Conservation (phyloP, 92 coral and sea anemone species). For the Paragorgia papillata region DNA sequence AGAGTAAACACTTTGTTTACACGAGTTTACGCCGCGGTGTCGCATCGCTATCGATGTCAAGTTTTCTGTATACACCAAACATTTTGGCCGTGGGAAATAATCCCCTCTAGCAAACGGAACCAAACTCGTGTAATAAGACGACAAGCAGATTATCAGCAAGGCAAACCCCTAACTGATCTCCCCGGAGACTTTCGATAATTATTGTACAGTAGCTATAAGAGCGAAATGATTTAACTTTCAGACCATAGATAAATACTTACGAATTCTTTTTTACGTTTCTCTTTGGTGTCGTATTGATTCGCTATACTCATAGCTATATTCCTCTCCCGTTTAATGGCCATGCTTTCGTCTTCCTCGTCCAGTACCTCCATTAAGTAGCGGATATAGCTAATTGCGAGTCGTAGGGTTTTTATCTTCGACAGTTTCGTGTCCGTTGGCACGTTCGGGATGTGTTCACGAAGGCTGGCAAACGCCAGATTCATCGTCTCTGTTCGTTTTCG, state of each 20-base stretch:
- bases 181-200: too few relatives aligned
- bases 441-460: constrained; percentile 92
- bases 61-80: too few relatives aligned
- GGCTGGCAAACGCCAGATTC: constrained; percentile 90
- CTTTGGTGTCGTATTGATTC: constrained; percentile 71
- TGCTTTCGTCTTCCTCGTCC: constrained; percentile 67
- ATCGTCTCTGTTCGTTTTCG: constrained; percentile 90
- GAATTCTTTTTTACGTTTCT: constrained; percentile 67
- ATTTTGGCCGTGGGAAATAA: too few relatives aligned
- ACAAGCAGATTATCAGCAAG: too few relatives aligned
- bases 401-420: constrained; percentile 93
- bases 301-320: constrained; percentile 51
- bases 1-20: background rate
- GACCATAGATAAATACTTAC: background rate
- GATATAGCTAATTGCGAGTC: constrained; percentile 94
- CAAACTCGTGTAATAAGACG: too few relatives aligned
- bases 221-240: background rate
- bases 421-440: constrained; percentile 96
- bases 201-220: too few relatives aligned
- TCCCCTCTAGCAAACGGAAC: too few relatives aligned
- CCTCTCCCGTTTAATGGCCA: constrained; percentile 56
- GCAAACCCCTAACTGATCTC: too few relatives aligned
- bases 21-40: too few relatives aligned
- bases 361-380: constrained; percentile 87
- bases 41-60: too few relatives aligned